These are phyloP conservation scores for Neosilurus hyrtlii DNA, from an alignment of 2,797 vertebrate species.

Conservation along the genomic window DNA sequence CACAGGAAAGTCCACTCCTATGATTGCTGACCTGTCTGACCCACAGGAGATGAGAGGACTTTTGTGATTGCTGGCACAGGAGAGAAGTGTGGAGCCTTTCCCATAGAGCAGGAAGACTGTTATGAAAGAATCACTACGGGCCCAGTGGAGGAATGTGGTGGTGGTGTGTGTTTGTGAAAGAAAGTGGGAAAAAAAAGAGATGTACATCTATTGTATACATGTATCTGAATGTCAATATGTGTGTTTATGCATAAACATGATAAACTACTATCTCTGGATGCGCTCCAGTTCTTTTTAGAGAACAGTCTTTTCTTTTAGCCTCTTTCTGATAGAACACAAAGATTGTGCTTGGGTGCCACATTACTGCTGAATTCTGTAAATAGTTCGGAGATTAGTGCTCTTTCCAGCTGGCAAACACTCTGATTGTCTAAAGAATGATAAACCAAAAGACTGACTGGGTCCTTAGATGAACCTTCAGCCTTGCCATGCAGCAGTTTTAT, in stretches of 20 bases:
- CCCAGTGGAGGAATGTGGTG: conserved; percentile 27
- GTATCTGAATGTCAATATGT: neutral
- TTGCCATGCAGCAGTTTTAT: conserved; percentile 45
- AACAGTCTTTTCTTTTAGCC: conserved; percentile 31
- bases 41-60: conserved; percentile 45
- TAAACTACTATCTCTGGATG: neutral
- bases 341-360: conserved; percentile 33
- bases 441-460: conserved; percentile 32
- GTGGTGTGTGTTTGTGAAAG: neutral
- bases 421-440: conserved; percentile 34
- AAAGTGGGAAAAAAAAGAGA: neutral
- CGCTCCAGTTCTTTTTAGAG: conserved; percentile 31
- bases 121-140: conserved; percentile 44
- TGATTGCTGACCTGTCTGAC: conserved; percentile 47
- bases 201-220: neutral
- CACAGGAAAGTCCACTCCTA: conserved; percentile 55
- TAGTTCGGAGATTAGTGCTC: conserved; percentile 36
- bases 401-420: conserved; percentile 42
- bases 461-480: conserved; percentile 18
- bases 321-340: conserved; percentile 7
- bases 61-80: conserved; percentile 51
- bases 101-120: conserved; percentile 40
- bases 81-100: conserved; percentile 41
- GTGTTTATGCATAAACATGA: conserved; percentile 6
- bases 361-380: conserved; percentile 47